Percentiles rank a stretch among this genome's conserved stretches.
Conservation (phyloP, 2,888 invertebrate species). For the Tridacna gigas region DNA sequence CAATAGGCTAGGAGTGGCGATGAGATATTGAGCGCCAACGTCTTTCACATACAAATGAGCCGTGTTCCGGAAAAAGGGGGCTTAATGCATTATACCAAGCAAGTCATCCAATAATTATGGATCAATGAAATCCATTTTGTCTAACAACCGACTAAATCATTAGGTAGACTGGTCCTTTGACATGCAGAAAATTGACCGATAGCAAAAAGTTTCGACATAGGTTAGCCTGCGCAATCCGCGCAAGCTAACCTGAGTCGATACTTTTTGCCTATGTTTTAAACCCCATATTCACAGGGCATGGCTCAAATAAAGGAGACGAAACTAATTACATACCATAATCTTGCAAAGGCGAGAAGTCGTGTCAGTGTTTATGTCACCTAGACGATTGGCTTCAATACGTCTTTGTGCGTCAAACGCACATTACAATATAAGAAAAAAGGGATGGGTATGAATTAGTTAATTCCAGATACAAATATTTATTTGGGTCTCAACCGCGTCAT, state of each 20-base stretch:
- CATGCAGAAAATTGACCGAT: too few species aligned
- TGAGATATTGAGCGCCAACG: background rate
- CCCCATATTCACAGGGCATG: too few species aligned
- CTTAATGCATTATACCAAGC: too few species aligned
- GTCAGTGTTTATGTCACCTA: conserved; percentile 15
- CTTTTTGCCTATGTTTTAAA: too few species aligned
- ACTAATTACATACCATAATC: background rate
- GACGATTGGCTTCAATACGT: background rate
- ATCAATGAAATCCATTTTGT: too few species aligned
- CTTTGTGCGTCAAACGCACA: conserved; percentile 14
- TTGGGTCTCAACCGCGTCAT: background rate
- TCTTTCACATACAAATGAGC: background rate
- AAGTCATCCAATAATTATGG: too few species aligned
- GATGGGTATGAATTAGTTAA: conserved; percentile 15
- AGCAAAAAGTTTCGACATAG: too few species aligned
- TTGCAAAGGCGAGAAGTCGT: conserved; percentile 11
- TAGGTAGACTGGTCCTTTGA: too few species aligned
- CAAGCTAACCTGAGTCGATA: too few species aligned
- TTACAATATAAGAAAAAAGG: conserved; percentile 1
- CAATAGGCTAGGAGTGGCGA: background rate
- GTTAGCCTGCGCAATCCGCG: too few species aligned
- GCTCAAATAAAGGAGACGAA: background rate
- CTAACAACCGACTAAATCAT: too few species aligned
- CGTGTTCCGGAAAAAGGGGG: too few species aligned
- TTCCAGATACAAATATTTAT: conserved; percentile 11